phyloP scores from a whole-genome alignment of 1,140 invertebrate genomes.

The Plodia interpunctella region DNA sequence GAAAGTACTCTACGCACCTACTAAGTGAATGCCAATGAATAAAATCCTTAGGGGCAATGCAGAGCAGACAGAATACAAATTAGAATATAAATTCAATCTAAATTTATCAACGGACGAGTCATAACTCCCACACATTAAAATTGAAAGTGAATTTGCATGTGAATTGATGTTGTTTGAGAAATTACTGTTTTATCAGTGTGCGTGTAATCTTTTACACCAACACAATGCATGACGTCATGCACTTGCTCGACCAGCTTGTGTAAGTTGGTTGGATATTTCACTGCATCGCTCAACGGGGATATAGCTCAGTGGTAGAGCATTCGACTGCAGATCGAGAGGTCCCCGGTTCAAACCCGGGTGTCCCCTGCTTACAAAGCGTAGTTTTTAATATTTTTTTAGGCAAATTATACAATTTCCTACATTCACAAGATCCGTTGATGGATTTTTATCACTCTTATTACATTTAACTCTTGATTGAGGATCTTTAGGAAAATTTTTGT shows the following conservation, averaged over 20 bases:
- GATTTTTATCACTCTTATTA: too few species aligned
- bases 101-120: neutral
- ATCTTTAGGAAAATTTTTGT: too few species aligned
- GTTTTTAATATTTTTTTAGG: slow-evolving; percentile 46
- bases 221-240: slow-evolving; percentile 21
- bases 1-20: too few species aligned
- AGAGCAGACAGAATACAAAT: too few species aligned
- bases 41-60: too few species aligned
- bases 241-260: slow-evolving; percentile 4
- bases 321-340: slow-evolving; percentile 94
- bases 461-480: too few species aligned
- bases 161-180: neutral
- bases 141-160: neutral
- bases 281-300: slow-evolving; percentile 54
- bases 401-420: too few species aligned
- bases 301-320: slow-evolving; percentile 77
- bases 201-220: neutral
- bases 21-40: too few species aligned
- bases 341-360: slow-evolving; percentile 96
- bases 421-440: too few species aligned
- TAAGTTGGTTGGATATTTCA: slow-evolving; percentile 15
- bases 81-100: too few species aligned
- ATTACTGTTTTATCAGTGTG: slow-evolving; percentile 19
- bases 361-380: slow-evolving; percentile 79
- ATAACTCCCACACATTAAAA: neutral